Conservation (phyloP, 2,888 invertebrate genomes). For the Caenorhabditis doughertyi region DNA sequence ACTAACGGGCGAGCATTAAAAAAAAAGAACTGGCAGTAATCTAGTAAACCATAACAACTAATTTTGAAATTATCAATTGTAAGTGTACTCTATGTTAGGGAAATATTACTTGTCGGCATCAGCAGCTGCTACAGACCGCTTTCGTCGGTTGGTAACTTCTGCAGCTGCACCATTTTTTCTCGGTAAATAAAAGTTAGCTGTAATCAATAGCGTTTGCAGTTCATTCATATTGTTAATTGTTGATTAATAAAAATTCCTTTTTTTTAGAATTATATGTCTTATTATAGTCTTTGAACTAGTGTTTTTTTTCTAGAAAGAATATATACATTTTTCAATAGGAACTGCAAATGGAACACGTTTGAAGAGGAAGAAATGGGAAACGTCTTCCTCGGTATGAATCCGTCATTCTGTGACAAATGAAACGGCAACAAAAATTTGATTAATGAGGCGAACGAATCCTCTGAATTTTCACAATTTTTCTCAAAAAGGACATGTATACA, state of each 20-base stretch:
- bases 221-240: no score
- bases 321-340: not conserved
- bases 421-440: slow-evolving; percentile 62
- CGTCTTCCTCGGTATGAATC: slow-evolving; percentile 39
- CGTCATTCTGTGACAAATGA: slow-evolving; percentile 31
- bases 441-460: slow-evolving; percentile 57
- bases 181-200: no score
- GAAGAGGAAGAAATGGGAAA: slow-evolving; percentile 10
- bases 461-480: not conserved
- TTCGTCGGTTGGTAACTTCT: no score
- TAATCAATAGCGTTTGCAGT: no score
- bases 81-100: no score
- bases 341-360: slow-evolving; percentile 51
- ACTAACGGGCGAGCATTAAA: not conserved
- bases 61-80: no score
- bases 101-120: no score
- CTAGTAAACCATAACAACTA: no score
- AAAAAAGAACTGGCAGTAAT: not conserved
- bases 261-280: no score
- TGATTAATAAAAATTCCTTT: no score
- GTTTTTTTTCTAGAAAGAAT: not conserved
- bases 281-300: not conserved
- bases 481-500: slow-evolving; percentile 1
- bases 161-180: no score
- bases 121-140: no score